Evolutionary conservation across 2,888 invertebrate species (phyloP).

Genomic region (Cacoxenus indagator): DNA sequence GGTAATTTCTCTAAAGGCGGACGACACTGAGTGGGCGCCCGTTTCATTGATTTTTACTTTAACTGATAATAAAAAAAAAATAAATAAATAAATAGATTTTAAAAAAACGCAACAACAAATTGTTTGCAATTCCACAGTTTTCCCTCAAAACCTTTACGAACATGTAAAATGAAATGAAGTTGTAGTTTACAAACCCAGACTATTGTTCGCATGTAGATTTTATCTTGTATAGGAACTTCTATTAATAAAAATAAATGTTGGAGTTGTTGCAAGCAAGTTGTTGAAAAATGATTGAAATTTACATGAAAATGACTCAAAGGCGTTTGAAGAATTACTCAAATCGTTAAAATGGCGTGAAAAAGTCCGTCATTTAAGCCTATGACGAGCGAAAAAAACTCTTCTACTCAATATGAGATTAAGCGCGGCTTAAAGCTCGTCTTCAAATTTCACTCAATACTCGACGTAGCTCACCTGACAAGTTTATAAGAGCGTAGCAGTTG

Average conservation of each 20-base stretch:
- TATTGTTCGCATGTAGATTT: too few relatives aligned
- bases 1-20: background rate
- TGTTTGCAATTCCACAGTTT: too few relatives aligned
- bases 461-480: background rate
- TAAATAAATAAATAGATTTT: too few relatives aligned
- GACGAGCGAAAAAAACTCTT: background rate
- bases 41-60: background rate
- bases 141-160: too few relatives aligned
- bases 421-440: background rate
- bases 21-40: background rate
- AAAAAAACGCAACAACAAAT: too few relatives aligned
- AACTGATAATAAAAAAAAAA: too few relatives aligned
- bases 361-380: background rate
- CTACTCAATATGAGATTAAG: background rate
- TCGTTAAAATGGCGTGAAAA: background rate
- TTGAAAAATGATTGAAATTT: background rate
- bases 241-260: too few relatives aligned
- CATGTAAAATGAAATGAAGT: too few relatives aligned
- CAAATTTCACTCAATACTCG: background rate
- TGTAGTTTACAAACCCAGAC: too few relatives aligned
- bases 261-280: too few relatives aligned
- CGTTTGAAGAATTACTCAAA: background rate
- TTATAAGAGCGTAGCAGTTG: slow-evolving; percentile 1
- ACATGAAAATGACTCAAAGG: background rate
- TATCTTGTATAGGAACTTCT: too few relatives aligned